Conservation (phyloP, 2,113 vertebrate genomes). For the Empidonax alnorum region DNA sequence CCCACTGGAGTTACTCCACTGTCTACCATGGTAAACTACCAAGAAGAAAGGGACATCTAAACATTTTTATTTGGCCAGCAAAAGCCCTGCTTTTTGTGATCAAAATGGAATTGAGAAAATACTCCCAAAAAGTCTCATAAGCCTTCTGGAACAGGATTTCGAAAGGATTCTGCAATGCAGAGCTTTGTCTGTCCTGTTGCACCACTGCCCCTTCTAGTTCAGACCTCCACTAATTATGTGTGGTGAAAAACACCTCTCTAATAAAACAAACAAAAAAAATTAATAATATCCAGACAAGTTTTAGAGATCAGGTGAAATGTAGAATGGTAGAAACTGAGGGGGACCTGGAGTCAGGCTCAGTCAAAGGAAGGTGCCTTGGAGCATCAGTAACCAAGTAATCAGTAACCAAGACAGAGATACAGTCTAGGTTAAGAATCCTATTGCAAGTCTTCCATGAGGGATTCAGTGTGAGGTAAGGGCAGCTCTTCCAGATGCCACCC, state of each 20-base stretch:
- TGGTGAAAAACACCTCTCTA: fast-evolving
- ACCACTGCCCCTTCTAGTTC: neutral
- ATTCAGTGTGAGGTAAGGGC: neutral
- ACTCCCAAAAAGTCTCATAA: neutral
- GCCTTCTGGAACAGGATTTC: neutral
- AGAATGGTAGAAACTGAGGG: neutral
- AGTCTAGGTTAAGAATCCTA: neutral
- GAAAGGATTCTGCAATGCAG: neutral
- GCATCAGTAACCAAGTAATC: neutral
- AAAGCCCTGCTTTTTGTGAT: neutral
- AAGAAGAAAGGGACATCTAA: neutral
- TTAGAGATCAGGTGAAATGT: neutral
- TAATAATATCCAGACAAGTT: neutral
- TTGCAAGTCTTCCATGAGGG: too few species aligned
- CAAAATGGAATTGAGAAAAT: neutral
- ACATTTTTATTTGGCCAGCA: neutral
- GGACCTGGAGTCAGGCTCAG: neutral
- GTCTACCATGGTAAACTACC: neutral
- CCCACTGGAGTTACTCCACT: neutral
- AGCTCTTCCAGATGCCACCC: neutral
- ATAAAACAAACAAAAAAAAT: neutral
- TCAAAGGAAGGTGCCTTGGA: neutral
- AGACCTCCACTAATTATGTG: neutral
- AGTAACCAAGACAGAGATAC: neutral
- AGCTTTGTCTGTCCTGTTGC: neutral